Base-by-base conservation (phyloP, 2,113 vertebrate genomes). In the Tonatia bakeri region DNA sequence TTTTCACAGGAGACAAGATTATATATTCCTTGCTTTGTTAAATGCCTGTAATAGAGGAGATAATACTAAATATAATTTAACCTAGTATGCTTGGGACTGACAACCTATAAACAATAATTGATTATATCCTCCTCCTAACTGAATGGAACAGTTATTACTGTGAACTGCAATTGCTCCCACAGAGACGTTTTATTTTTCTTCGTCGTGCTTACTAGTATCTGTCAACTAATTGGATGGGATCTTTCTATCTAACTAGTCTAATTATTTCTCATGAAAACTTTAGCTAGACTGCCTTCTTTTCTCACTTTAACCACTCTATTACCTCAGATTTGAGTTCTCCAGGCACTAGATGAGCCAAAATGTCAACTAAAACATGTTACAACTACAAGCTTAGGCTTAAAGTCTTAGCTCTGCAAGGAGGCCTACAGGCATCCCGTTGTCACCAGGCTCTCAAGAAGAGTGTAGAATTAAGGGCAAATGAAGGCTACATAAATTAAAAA, bases 41-140 rank as follows among this genome's bases (percentile, higher is more conserved):
- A 59, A 36, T 86, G 11, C 79, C 33, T 84, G 16, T 56, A 36
- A 20, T n/a, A 56, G 16, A 16, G 2, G 3, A 80, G 22, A 67
- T 36, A 17, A 84, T 84, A 1, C 4, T 73, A 93, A 80, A n/a
- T 1, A 64, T 50, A 67, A 20, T 65, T 13, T 24, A 38, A n/a
- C 2, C 7, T n/a, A 9, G 2, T 69, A 19, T 69, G 1, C 3
- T 61, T 61, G 8, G 2, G 1, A 36, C 6, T 79, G 11, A 31
- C 20, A 90, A 43, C 13, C 64, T 52, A 12, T 33, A 69, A 67
- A 36, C 13, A 45, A 45, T 31, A 90, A 59, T 14, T 38, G n/a
- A 8, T 45, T n/a, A 36, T 4, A 69, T 75, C 4, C 1, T 76
- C 40, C 64, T 75, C 1, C 16, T 3, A 47, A 8, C 19, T 83